Evolutionary conservation across 2,888 invertebrate genomes (phyloP), one percentile per base, ranked within the genome.

Genomic region (Leptinotarsa juncta): DNA sequence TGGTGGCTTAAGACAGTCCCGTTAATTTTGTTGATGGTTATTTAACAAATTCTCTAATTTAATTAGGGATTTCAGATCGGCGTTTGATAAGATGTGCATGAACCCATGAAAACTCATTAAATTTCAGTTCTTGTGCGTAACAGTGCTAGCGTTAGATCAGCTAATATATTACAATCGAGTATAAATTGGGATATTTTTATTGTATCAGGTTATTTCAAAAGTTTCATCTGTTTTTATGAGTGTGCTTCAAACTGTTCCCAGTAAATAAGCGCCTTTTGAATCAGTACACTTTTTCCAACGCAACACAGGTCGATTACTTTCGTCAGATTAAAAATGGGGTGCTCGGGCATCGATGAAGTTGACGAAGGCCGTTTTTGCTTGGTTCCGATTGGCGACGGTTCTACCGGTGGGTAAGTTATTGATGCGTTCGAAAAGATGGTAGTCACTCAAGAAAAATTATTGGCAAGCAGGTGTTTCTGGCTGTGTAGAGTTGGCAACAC

Each of bases 31-130:
- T 42, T 62, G 32, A 32, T 62, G 62, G n/a, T 62, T 62, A 62
- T 62, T 62, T 62, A 32, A 62, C 62, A 62, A 62, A 62, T 62
- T 62, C 62, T 62, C 62, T 62, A 62, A 62, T 62, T 62, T n/a
- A 62, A 62, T 62, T 62, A 32, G 62, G 42, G 62, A 60, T 42
- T 62, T 62, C n/a, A 62, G 62, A 62, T 62, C 62, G 26, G 62
- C 62, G 62, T 62, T 32, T 42, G 62, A 62, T 62, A 62, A 32
- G 32, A 42, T 62, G 62, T 62, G 62, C 62, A 62, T 32, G 62
- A 5, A 62, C 62, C 62, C 62, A 62, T 62, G 62, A 62, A 62
- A 62, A 62, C 32, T 62, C 32, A 62, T 62, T 62, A 62, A 62
- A 62, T 62, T 62, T 62, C 42, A 62, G 42, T 42, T 18, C n/a